Evolutionary conservation across 1,140 invertebrate species (phyloP), one percentile per base, ranked within the genome.

Genomic region (Brachionus asplanchnoidis): DNA sequence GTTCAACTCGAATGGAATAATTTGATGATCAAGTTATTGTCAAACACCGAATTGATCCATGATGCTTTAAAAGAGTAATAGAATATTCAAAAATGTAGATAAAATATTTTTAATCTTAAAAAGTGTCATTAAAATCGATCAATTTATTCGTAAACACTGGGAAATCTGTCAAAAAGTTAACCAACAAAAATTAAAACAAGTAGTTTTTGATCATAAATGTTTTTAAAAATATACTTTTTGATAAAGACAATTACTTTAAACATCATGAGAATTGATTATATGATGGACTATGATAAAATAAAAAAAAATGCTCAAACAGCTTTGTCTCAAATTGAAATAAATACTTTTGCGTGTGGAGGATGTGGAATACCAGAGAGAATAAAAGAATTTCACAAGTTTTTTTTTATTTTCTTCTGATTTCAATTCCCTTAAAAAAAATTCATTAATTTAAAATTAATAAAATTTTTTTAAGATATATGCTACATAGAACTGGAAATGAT

Each of bases 281-380:
- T 80, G 42, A 26, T 80, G 9, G 77, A 80, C 23, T 26, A 80
- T 36, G 17, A 28, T 6, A 80, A 80, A 26, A 14, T 56, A 7
- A 5, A 14, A 1, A 65, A 50, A 26, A 32, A 32, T 46, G 8
- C 42, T 20, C 11, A 8, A 40, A 56, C 77, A 17, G 3, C 14
- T 7, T 40, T 56, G 6, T 80, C 77, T 28, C 77, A 56, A 36
- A 36, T 80, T 36, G 77, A 80, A 56, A 32, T 80, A 80, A 80
- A 80, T 36, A 28, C 77, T n/a, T 65, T 53, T 56, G 77, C 50
- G 2, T 80, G 77, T 65, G 77, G 46, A 7, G 70, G 70, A 36
- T 17, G 4, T 42, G 12, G 70, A 42, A 44, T 75, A 42, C 70
- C 70, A 6, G 32, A 40, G 4, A n/a, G 20, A 23, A 42, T 75